These are phyloP conservation scores for Octodonta nipae DNA, from an alignment of 2,888 invertebrate genomes.

Conservation along the genomic window DNA sequence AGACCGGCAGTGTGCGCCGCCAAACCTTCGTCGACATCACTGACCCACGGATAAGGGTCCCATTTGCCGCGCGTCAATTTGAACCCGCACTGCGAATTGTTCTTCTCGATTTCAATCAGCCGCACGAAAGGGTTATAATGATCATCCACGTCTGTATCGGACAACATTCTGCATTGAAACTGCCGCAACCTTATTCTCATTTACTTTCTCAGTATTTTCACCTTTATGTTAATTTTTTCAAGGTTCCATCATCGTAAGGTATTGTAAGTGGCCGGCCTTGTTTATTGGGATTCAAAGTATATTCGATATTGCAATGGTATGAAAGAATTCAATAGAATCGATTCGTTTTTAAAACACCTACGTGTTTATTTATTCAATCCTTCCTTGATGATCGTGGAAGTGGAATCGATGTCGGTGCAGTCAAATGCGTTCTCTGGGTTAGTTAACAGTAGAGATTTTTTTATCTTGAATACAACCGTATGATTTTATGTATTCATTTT, in stretches of 20 bases:
- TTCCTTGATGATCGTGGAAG: too few relatives aligned
- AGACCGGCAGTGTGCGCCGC: conserved; percentile 52
- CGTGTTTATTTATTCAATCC: too few relatives aligned
- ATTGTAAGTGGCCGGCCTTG: too few relatives aligned
- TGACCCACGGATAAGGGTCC: conserved; percentile 75
- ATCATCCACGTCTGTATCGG: conserved; percentile 27
- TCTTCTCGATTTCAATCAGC: conserved; percentile 45
- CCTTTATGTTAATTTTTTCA: conserved; percentile 26
- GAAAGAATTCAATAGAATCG: too few relatives aligned
- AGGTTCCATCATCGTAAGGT: conserved; percentile 17
- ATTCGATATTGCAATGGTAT: too few relatives aligned
- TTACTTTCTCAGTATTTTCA: conserved; percentile 26
- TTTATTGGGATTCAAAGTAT: too few relatives aligned
- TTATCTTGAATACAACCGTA: too few relatives aligned
- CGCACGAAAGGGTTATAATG: conserved; percentile 25
- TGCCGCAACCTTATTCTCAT: conserved; percentile 6
- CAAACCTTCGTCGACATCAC: conserved; percentile 46
- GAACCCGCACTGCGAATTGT: conserved; percentile 50
- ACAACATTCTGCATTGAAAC: conserved; percentile 24
- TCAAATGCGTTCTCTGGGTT: too few relatives aligned
- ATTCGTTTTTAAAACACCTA: too few relatives aligned
- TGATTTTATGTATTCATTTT: too few relatives aligned
- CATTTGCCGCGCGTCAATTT: conserved; percentile 60
- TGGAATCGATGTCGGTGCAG: too few relatives aligned
- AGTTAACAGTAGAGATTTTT: too few relatives aligned